phyloP scores from a whole-genome alignment of 2,797 vertebrate genomes.

The Oreortyx pictus region DNA sequence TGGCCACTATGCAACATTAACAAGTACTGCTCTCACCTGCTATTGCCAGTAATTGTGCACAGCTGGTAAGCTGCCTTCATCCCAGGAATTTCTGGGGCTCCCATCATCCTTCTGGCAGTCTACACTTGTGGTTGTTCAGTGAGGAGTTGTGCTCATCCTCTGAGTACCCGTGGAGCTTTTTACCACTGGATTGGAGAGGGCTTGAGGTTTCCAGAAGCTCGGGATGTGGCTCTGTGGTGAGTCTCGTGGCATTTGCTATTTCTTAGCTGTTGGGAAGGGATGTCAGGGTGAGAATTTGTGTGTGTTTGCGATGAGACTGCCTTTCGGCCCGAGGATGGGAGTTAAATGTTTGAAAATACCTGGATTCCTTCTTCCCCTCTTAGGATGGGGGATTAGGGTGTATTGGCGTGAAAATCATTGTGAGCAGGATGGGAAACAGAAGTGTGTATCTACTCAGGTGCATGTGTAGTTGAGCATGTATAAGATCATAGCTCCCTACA shows the following conservation, averaged over 20 bases:
- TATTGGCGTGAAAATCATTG: accelerated
- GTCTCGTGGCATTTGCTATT: accelerated
- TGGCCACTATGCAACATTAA: neutral
- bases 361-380: accelerated
- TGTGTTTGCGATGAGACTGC: accelerated
- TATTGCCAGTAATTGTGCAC: neutral
- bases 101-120: accelerated
- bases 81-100: neutral
- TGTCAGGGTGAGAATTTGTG: accelerated
- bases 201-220: neutral
- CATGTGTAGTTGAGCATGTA: accelerated
- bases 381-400: neutral
- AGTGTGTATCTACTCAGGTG: accelerated
- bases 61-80: neutral
- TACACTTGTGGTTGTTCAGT: accelerated
- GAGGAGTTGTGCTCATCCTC: accelerated
- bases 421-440: neutral
- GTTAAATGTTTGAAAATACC: accelerated
- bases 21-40: neutral
- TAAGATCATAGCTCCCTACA: accelerated
- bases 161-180: accelerated
- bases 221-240: neutral
- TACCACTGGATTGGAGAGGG: accelerated
- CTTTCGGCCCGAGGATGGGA: accelerated
- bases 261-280: accelerated